A percentile compares a stretch with the other conserved stretches of the same genome.
Conservation (phyloP, 2,797 vertebrate genomes). For the Malacoraja senta region DNA sequence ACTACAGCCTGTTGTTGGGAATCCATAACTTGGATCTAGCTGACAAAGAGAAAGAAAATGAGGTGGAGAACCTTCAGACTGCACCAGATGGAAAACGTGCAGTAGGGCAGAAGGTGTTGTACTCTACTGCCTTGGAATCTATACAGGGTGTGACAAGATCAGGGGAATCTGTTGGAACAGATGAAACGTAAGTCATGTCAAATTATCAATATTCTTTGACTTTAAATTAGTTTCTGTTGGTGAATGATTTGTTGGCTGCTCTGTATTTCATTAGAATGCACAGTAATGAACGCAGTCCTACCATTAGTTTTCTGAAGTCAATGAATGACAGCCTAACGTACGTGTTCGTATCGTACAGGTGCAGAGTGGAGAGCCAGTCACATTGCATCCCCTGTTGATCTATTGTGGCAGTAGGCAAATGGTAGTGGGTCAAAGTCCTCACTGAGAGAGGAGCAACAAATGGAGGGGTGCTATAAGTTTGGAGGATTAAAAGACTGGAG, state of each 20-base stretch:
- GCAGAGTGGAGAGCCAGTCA: too few species aligned
- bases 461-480: too few species aligned
- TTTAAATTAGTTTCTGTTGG: not conserved
- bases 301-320: not conserved
- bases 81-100: conserved; percentile 70
- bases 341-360: too few species aligned
- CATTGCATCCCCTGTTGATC: too few species aligned
- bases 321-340: too few species aligned
- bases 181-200: conserved; percentile 75
- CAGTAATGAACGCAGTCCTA: not conserved
- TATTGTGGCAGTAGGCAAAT: too few species aligned
- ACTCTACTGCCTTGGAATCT: conserved; percentile 95
- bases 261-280: not conserved
- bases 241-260: not conserved
- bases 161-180: conserved; percentile 70
- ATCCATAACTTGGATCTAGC: conserved; percentile 79
- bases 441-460: too few species aligned
- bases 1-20: conserved; percentile 90
- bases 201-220: not conserved
- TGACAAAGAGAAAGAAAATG: conserved; percentile 65
- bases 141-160: conserved; percentile 91
- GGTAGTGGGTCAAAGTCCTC: too few species aligned
- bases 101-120: conserved; percentile 82
- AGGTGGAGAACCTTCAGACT: conserved; percentile 67
- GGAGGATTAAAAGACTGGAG: too few species aligned